Evolutionary conservation across 2,797 vertebrate genomes (phyloP).

Genomic region (Brachymystax lenok): DNA sequence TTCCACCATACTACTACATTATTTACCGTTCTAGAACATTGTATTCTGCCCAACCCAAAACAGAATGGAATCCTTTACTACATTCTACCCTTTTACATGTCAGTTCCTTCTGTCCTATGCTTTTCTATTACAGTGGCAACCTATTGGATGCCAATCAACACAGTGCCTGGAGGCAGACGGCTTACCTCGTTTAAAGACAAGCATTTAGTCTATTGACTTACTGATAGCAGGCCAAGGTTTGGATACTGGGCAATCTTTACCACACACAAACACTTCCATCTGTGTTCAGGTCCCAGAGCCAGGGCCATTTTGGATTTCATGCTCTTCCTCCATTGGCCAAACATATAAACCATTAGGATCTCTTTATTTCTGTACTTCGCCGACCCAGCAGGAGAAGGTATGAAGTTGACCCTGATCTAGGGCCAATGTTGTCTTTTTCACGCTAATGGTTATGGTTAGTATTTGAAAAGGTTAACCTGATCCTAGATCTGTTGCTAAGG

Average conservation of each 20-base stretch:
- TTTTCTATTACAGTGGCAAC: conserved; percentile 23
- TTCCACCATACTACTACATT: neutral
- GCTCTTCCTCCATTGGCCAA: conserved; percentile 29
- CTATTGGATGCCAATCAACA: conserved; percentile 38
- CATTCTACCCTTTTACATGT: neutral
- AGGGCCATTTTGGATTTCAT: conserved; percentile 36
- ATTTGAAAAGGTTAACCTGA: neutral
- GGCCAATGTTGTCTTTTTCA: no score
- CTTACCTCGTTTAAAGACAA: conserved; percentile 11
- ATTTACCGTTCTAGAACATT: neutral
- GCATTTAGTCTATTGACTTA: neutral
- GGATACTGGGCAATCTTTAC: conserved; percentile 18
- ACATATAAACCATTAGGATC: neutral
- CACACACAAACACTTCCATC: conserved; percentile 37
- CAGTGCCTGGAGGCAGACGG: conserved; percentile 9
- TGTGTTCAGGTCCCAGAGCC: conserved; percentile 37
- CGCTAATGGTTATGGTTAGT: neutral
- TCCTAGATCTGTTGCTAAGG: no score
- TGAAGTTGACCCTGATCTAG: neutral
- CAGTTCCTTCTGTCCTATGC: neutral
- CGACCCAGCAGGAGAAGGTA: neutral
- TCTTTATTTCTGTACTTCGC: neutral
- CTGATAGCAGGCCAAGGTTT: neutral
- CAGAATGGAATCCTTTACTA: neutral
- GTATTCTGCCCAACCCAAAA: neutral